Evolutionary conservation across 2,797 vertebrate species (phyloP), one percentile per base, ranked within the genome.

Genomic region (Poecilia picta): DNA sequence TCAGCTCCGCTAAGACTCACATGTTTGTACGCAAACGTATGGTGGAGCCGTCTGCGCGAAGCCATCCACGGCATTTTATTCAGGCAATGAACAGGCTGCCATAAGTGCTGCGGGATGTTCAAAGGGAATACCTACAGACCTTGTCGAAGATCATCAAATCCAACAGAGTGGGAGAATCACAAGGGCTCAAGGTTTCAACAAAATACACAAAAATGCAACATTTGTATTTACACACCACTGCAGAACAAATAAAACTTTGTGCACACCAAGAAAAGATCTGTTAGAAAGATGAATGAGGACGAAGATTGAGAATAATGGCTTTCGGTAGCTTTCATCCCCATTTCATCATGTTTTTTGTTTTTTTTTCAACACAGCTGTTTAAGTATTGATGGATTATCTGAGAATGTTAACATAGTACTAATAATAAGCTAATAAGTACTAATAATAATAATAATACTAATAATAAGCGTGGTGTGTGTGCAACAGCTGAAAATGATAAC

Each of bases 261-360:
- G 49, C 55, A 78, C 28, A 1, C 3, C 2, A 72, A 68, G 72
- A 86, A 79, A 84, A 85, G 75, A 77, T 81, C 80, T 82, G 81
- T 8, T 75, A 16, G 33, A 85, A 73, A 70, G 75, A 74, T 85
- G 76, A 77, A 78, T 83, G 76, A 74, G 62, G 49, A 45, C 72
- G 81, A 85, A 87, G 89, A 83, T 89, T 89, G 31, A 78, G 74
- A 86, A 85, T 87, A 91, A 90, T 89, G 79, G 83, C 85, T 94
- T 93, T 92, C 92, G 88, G 88, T 72, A 77, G 68, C 75, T 94
- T 93, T 90, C 91, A 91, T 89, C 90, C 91, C 83, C 8, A 76
- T 94, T 90, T 84, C 93, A 93, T 91, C 89, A 90, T 81, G 84
- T 8, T 49, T 20, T 20, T 49, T 49, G 84, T 87, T 47, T 47